phyloP scores from a whole-genome alignment of 1,140 invertebrate species.

The Lucilia cuprina region DNA sequence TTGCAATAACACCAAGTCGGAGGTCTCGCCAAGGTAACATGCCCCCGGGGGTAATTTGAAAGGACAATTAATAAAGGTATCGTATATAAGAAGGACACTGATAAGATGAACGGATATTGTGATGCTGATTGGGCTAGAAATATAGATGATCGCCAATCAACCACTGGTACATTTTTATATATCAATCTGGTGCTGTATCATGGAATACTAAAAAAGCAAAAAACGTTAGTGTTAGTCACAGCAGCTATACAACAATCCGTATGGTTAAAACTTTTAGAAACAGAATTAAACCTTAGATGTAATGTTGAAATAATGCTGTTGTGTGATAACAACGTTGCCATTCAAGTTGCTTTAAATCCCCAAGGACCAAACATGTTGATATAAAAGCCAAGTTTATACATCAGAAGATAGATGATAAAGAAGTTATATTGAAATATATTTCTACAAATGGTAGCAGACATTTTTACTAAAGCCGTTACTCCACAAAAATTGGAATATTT shows the following conservation, averaged over 20 bases:
- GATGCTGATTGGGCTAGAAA: constrained; percentile 22
- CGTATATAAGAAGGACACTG: background rate
- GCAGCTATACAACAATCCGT: background rate
- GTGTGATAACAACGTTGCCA: background rate
- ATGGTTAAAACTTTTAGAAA: background rate
- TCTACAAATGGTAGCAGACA: background rate
- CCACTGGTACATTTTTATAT: constrained; percentile 28
- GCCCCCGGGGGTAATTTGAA: too few relatives aligned
- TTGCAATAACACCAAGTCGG: too few relatives aligned
- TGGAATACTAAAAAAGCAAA: background rate
- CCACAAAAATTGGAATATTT: too few relatives aligned
- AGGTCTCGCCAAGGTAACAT: too few relatives aligned
- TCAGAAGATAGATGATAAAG: background rate
- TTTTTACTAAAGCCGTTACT: too few relatives aligned
- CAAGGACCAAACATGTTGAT: background rate
- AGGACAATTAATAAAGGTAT: constrained; percentile 27
- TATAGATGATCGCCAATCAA: background rate
- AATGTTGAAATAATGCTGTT: background rate
- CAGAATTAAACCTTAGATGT: background rate
- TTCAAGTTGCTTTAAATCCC: background rate
- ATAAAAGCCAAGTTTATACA: constrained; percentile 1
- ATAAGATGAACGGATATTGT: background rate
- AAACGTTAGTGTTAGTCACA: background rate
- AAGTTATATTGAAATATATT: background rate
- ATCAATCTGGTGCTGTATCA: background rate